Evolutionary conservation across 2,888 invertebrate species (phyloP), one percentile per base, ranked within the genome.

Genomic region (Cerastis leucographa): DNA sequence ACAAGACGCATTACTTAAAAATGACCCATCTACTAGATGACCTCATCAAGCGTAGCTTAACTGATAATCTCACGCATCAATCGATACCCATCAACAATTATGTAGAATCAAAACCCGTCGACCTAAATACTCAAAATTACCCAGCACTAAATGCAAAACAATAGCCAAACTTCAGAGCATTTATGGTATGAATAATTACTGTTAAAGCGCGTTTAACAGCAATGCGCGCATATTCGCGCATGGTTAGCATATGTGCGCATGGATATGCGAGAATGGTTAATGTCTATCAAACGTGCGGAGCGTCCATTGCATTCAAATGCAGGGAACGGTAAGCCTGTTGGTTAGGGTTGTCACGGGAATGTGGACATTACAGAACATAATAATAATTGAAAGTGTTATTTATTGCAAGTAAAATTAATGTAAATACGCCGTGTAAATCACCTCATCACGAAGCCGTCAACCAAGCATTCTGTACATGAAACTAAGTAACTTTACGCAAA

Each of bases 231-330:
- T 80, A 82, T 80, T 68, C 77, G 82, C 62, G 51, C 56, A 77
- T 64, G 62, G 51, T 54, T 67, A 71, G 73, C 82, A 84, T 75
- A 84, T 84, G 64, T 77, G 82, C 62, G 81, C 72, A 84, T 68
- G 59, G 65, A 71, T 76, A 78, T 82, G 59, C 56, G 70, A 66
- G 83, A 59, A 85, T 78, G 71, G 71, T 80, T 88, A 88, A 86
- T 85, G 87, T 82, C 80, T 76, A 87, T 83, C 84, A 85, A 81
- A 80, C 79, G 84, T 79, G 84, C 78, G 66, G 86, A 70, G 66
- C 78, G 76, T 74, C 72, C 84, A 72, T 70, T 81, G 87, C 76
- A 87, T 90, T 81, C 84, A 75, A 89, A 86, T 86, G 70, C 56
- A 71, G 71, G 51, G 59, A 66, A 72, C 62, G 56, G 73, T 86